A percentile compares a stretch with the other conserved stretches of the same genome.
Conservation (phyloP, 1,140 invertebrate genomes). For the Cydia strobilella region DNA sequence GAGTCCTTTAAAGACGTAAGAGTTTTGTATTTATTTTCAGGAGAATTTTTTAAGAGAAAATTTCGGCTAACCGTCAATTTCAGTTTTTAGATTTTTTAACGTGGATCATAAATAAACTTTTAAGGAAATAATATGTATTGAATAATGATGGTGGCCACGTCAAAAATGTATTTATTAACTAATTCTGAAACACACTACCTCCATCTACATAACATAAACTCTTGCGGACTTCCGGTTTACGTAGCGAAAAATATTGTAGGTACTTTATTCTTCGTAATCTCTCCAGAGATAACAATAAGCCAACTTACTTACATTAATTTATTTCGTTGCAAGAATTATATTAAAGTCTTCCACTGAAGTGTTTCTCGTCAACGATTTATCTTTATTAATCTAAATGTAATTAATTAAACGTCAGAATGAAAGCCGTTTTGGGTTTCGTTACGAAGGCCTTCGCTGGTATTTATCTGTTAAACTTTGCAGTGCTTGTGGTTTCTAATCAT, state of each 20-base stretch:
- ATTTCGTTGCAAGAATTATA: conserved; percentile 20
- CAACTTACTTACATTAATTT: conserved; percentile 16
- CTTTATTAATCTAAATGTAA: conserved; percentile 23
- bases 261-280: conserved; percentile 6
- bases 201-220: not conserved
- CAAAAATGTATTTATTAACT: no score
- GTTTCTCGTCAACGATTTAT: conserved; percentile 13
- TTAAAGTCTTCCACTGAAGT: not conserved
- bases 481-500: not conserved
- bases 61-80: no score
- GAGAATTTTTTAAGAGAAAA: no score
- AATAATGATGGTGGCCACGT: no score
- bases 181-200: not conserved
- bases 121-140: no score
- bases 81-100: no score
- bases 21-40: no score
- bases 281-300: not conserved
- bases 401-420: conserved; percentile 6
- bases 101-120: no score
- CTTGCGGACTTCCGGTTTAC: not conserved
- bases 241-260: not conserved
- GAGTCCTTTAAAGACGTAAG: not conserved
- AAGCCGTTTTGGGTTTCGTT: not conserved
- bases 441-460: not conserved
- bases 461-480: not conserved